These are phyloP conservation scores for Echiichthys vipera DNA, from an alignment of 2,797 vertebrate genomes.

Conservation along the genomic window DNA sequence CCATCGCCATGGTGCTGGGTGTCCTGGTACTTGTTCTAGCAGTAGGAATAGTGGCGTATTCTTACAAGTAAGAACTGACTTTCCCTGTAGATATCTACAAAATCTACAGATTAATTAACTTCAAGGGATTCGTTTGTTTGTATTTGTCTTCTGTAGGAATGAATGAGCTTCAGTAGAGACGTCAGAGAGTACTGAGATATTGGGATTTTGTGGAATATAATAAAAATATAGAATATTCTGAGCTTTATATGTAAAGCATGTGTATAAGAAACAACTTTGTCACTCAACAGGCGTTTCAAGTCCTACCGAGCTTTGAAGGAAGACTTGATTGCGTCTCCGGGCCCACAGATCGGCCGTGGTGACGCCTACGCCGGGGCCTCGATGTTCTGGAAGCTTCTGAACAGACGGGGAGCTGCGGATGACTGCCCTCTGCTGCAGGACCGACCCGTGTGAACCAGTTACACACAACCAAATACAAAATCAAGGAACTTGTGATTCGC, in stretches of 20 bases:
- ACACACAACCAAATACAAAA: slow-evolving; percentile 13
- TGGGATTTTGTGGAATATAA: background rate
- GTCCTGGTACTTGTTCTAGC: slow-evolving; percentile 75
- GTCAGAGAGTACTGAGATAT: background rate
- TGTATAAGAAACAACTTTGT: background rate
- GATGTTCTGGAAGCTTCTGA: slow-evolving; percentile 82
- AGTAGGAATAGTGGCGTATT: slow-evolving; percentile 77
- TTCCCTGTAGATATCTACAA: background rate
- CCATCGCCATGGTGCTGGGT: slow-evolving; percentile 77
- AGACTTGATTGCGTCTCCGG: slow-evolving; percentile 27
- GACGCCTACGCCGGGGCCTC: slow-evolving; percentile 68
- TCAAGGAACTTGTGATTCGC: slow-evolving; percentile 26
- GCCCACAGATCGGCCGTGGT: slow-evolving; percentile 48
- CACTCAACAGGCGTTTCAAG: slow-evolving; percentile 78
- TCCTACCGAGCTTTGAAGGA: slow-evolving; percentile 80
- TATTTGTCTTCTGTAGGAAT: background rate
- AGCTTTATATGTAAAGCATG: background rate
- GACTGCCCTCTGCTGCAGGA: slow-evolving; percentile 87
- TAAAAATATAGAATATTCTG: background rate
- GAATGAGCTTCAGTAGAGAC: background rate
- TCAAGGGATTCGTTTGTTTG: background rate
- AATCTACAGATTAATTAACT: background rate
- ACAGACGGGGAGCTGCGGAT: slow-evolving; percentile 73
- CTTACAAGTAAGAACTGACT: slow-evolving; percentile 82
- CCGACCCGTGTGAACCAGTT: slow-evolving; percentile 78